Base-by-base conservation (phyloP, 2,113 vertebrate genomes). In the Picathartes gymnocephalus region DNA sequence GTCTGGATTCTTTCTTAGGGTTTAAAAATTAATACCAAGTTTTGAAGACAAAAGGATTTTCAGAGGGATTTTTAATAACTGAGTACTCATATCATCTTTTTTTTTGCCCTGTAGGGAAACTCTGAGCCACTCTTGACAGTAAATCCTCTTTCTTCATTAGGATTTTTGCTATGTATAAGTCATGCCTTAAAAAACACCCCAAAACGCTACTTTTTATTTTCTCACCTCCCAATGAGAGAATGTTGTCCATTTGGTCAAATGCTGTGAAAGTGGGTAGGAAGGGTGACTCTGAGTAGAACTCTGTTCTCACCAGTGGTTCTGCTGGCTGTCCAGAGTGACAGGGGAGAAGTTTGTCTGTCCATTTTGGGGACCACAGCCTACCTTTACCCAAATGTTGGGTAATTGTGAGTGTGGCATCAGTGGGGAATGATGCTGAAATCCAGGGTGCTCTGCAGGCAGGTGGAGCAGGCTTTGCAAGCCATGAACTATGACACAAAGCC, bases 391-490 rank as follows among this genome's bases (percentile, higher is more conserved):
- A 40, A 28, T 61, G 16, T 7, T 25, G 6, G 13, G 39, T n/a
- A 35, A 51, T 10, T 21, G 42, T 4, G 15, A 45, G 42, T 0
- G 5, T 48, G 58, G 33, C 15, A 33, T 70, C 21, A 13, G 23
- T 0, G 6, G 64, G 37, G 39, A 60, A 10, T 35, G 17, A 3
- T 78, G 74, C 69, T 1, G 7, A 60, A 37, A 60, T 35, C 44
- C 1, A 3, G 18, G 10, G 24, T 51, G 45, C 15, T 2, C 3
- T 0, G 0, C n/a, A 17, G 37, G 18, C 31, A 35, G 50, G 17
- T 39, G 21, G 65, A 35, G 22, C 19, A 45, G n/a, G 13, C 10
- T 65, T 30, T 78, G 79, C 30, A 27, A 44, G 35, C 7, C 5
- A 2, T 31, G 14, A 44, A 16, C 30, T 14, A 6, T 47, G 44